phyloP scores from a whole-genome alignment of 1,140 invertebrate genomes.

The Drosophila navojoa region DNA sequence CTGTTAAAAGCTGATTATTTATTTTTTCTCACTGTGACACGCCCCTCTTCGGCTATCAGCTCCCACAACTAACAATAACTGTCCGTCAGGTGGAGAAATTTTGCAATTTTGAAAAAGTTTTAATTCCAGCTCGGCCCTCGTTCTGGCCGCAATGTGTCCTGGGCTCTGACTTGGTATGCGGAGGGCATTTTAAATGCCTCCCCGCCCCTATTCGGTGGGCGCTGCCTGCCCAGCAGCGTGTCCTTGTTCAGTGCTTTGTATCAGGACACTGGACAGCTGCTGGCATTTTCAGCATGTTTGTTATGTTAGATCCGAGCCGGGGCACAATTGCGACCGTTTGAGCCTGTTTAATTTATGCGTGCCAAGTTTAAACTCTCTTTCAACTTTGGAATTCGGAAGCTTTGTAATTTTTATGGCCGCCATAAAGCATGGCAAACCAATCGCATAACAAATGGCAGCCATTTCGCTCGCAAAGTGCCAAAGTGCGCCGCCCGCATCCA shows the following conservation, averaged over 20 bases:
- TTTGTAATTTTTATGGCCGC: conserved; percentile 62
- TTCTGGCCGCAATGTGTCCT: conserved; percentile 57
- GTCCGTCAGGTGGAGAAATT: conserved; percentile 48
- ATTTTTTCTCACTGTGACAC: conserved; percentile 6
- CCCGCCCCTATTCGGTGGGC: conserved; percentile 48
- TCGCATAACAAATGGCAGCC: conserved; percentile 80
- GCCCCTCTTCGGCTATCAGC: neutral
- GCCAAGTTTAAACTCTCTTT: conserved; percentile 64
- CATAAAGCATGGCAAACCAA: conserved; percentile 59
- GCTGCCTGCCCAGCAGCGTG: conserved; percentile 25
- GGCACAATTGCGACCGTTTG: conserved; percentile 15
- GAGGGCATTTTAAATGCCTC: conserved; percentile 61
- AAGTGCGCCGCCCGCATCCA: conserved; percentile 18
- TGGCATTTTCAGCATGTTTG: conserved; percentile 61
- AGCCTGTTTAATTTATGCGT: conserved; percentile 71
- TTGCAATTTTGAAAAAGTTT: conserved; percentile 46
- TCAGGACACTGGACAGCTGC: conserved; percentile 48
- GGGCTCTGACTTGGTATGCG: conserved; percentile 58
- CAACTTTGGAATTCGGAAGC: conserved; percentile 57
- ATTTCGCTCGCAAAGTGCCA: conserved; percentile 71
- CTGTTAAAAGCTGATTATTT: conserved; percentile 30
- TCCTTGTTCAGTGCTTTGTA: conserved; percentile 32
- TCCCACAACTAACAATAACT: conserved; percentile 22
- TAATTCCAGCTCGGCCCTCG: conserved; percentile 29
- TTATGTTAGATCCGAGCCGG: conserved; percentile 40